These are phyloP conservation scores for Eucidaris tribuloides DNA, from an alignment of 35 echinoderm and acorn worm genomes.

Conservation along the genomic window DNA sequence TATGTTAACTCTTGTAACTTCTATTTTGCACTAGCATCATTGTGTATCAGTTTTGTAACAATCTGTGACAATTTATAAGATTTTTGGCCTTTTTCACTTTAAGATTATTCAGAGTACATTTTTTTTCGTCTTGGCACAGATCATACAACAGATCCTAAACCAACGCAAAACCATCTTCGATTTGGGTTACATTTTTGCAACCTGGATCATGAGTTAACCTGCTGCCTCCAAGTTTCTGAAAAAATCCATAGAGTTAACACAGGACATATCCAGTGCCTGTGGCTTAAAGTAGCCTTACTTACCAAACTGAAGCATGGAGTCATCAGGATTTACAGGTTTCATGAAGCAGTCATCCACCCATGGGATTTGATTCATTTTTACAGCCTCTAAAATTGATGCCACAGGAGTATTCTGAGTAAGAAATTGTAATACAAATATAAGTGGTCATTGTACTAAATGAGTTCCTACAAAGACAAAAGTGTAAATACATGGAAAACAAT, in stretches of 20 bases:
- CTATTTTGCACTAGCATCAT: too few species aligned
- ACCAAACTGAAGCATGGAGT: conserved; percentile 49
- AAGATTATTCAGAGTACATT: not conserved
- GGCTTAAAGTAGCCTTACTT: not conserved
- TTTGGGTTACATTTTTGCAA: too few species aligned
- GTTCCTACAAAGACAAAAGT: not conserved
- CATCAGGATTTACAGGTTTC: conserved; percentile 43
- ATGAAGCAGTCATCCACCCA: conserved; percentile 49
- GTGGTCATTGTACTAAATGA: not conserved
- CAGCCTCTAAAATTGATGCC: not conserved
- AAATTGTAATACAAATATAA: not conserved
- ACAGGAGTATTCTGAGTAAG: conserved; percentile 4
- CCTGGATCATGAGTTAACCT: too few species aligned
- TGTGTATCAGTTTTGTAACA: too few species aligned
- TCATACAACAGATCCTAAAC: too few species aligned
- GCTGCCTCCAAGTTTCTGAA: too few species aligned
- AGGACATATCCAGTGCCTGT: too few species aligned
- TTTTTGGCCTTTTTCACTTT: too few species aligned
- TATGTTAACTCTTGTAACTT: too few species aligned
- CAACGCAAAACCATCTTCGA: too few species aligned
- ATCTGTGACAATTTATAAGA: too few species aligned
- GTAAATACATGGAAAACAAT: not conserved
- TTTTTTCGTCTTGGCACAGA: not conserved
- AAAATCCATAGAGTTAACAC: too few species aligned
- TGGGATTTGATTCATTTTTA: conserved; percentile 4